A percentile compares a stretch with the other conserved stretches of the same genome.
Conservation (phyloP, 1,140 invertebrate genomes). For the Saccostrea cuccullata region DNA sequence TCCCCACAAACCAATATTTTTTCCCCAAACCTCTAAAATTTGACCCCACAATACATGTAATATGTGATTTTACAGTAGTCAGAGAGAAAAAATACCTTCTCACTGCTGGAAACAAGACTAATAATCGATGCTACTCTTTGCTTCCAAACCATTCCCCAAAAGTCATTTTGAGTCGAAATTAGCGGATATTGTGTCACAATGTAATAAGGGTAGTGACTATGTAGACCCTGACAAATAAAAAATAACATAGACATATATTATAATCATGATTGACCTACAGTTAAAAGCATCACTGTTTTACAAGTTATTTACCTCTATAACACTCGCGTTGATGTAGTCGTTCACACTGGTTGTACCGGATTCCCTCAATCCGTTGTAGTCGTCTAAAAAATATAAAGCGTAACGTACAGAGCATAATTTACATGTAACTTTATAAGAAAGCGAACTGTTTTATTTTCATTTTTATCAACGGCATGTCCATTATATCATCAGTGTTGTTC, state of each 20-base stretch:
- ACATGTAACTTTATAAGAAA: too few species aligned
- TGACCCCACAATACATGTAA: too few species aligned
- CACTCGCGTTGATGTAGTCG: constrained; percentile 35
- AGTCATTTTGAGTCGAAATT: constrained; percentile 17
- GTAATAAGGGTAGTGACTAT: constrained; percentile 11
- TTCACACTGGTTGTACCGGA: background rate
- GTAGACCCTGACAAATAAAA: constrained; percentile 16
- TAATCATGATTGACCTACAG: background rate
- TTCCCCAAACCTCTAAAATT: too few species aligned
- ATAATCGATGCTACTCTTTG: constrained; percentile 13
- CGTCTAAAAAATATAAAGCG: background rate
- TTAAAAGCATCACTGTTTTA: too few species aligned
- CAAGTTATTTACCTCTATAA: constrained; percentile 8
- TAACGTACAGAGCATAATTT: too few species aligned
- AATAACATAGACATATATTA: background rate
- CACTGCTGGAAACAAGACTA: background rate
- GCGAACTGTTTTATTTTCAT: too few species aligned
- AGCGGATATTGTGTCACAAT: constrained; percentile 32
- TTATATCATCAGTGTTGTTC: too few species aligned
- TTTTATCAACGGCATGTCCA: too few species aligned
- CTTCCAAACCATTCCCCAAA: constrained; percentile 34
- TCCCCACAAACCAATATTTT: too few species aligned
- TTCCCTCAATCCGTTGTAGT: constrained; percentile 7
- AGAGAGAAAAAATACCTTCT: background rate
- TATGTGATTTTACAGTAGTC: too few species aligned